Conservation (phyloP, 2,888 invertebrate species). For the Notodromas monacha region DNA sequence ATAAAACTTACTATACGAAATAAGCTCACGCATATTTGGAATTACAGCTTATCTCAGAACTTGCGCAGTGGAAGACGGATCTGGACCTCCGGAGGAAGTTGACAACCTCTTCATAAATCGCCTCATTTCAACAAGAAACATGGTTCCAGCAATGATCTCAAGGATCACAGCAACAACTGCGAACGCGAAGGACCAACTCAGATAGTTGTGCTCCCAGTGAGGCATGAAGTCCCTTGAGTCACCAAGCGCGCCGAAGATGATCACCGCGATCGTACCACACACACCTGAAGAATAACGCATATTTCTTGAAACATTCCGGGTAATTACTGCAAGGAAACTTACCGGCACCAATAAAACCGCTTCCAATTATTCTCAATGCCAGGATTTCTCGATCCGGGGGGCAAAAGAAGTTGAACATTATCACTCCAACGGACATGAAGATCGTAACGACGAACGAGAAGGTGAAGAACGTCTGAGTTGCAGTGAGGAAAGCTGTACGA, state of each 20-base stretch:
- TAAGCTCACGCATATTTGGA: no score
- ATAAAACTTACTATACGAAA: no score
- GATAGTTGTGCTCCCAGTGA: slow-evolving; percentile 31
- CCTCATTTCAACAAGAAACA: no score
- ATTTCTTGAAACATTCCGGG: not conserved
- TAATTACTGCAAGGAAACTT: no score
- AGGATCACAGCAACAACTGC: slow-evolving; percentile 54
- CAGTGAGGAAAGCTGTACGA: slow-evolving; percentile 72
- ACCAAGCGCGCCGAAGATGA: slow-evolving; percentile 54
- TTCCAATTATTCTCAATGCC: not conserved
- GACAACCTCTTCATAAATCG: no score
- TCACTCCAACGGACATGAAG: slow-evolving; percentile 35
- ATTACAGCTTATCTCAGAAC: no score
- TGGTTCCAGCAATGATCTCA: no score
- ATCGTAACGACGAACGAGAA: slow-evolving; percentile 45
- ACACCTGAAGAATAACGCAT: slow-evolving; percentile 22
- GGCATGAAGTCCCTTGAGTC: slow-evolving; percentile 41
- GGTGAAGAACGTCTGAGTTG: slow-evolving; percentile 75
- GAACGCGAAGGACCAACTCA: slow-evolving; percentile 76
- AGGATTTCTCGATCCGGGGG: not conserved
- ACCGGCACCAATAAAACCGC: not conserved
- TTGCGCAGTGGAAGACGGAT: no score
- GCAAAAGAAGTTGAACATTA: slow-evolving; percentile 45
- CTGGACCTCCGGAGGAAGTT: no score
- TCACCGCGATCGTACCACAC: slow-evolving; percentile 43